A percentile compares a stretch with the other conserved stretches of the same genome.
These are phyloP conservation scores for Drosophila bocki DNA, from an alignment of 1,140 invertebrate species.

Conservation along the genomic window DNA sequence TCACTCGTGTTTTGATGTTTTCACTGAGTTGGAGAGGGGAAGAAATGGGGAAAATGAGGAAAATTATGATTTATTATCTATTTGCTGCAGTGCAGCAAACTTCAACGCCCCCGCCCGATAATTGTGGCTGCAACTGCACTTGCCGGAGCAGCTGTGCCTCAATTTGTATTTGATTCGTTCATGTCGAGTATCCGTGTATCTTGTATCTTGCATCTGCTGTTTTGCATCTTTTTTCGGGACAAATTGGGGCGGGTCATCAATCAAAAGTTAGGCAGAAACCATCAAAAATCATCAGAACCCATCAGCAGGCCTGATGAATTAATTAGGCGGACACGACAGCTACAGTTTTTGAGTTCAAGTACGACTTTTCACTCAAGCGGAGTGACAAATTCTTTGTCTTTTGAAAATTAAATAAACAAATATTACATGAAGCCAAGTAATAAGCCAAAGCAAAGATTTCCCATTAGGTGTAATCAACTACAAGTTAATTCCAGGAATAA, in stretches of 20 bases:
- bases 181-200: constrained; percentile 37
- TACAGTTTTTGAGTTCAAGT: constrained; percentile 23
- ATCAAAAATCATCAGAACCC: constrained; percentile 1
- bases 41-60: constrained; percentile 10
- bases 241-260: constrained; percentile 79
- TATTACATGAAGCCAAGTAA: not conserved
- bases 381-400: constrained; percentile 36
- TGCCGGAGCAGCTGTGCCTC: constrained; percentile 41
- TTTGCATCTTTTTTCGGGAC: constrained; percentile 67
- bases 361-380: not conserved
- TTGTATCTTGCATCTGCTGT: constrained; percentile 31
- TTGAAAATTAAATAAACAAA: not conserved
- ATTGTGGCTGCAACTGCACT: constrained; percentile 63
- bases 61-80: constrained; percentile 79
- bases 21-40: constrained; percentile 34
- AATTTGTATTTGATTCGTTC: constrained; percentile 46
- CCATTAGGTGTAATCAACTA: constrained; percentile 16
- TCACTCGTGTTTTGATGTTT: constrained; percentile 65
- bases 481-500: constrained; percentile 8
- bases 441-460: not conserved
- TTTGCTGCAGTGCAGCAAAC: constrained; percentile 15
- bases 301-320: constrained; percentile 57
- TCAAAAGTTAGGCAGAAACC: constrained; percentile 60
- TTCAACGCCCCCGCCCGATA: constrained; percentile 39
- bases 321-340: constrained; percentile 63